Conservation (phyloP, 2,113 vertebrate species). For the Microtus pennsylvanicus region DNA sequence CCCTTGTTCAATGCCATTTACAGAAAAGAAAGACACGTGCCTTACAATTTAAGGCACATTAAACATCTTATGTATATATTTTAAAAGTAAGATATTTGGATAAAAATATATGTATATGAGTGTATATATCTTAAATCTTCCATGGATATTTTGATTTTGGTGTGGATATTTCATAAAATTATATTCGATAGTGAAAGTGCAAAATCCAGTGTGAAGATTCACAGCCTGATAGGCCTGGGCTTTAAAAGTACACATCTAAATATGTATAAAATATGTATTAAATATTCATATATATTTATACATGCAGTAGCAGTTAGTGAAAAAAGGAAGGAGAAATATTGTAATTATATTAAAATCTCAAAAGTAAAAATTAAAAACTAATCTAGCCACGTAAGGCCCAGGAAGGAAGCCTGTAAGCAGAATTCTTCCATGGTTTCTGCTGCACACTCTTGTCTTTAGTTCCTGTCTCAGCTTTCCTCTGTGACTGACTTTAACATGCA, state of each 20-base stretch:
- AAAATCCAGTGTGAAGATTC: not conserved
- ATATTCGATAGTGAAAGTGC: not conserved
- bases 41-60: not conserved
- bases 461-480: not conserved
- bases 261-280: not conserved
- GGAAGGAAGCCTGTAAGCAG: not conserved
- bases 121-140: not conserved
- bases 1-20: not conserved
- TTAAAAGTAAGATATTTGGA: not conserved
- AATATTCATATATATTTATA: not conserved
- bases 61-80: not conserved
- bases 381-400: not conserved
- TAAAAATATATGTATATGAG: not conserved
- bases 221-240: not conserved
- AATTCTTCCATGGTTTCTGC: not conserved
- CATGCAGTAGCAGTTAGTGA: not conserved
- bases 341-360: not conserved
- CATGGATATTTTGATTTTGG: not conserved
- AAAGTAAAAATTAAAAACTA: not conserved
- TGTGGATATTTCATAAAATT: not conserved
- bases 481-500: not conserved
- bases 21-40: slow-evolving; percentile 7
- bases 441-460: not conserved
- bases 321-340: not conserved
- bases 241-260: not conserved